Base-by-base conservation (phyloP, 2,888 invertebrate species). In the Platycheirus albimanus region DNA sequence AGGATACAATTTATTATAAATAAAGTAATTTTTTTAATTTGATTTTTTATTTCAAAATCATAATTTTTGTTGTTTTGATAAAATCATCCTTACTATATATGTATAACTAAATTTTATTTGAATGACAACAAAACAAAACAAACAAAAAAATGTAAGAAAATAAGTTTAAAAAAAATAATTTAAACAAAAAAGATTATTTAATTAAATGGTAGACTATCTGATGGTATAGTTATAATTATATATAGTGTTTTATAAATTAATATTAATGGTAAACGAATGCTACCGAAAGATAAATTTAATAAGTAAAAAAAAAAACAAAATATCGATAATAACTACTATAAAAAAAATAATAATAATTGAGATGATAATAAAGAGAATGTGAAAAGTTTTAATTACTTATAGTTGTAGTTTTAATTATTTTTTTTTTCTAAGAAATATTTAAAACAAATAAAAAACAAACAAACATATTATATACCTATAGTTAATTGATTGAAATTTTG, bases 231-330 rank as follows among this genome's bases (percentile, higher is more conserved):
- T 72, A 67, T 41, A 58, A 58, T 41, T 77, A 69, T 30, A 64
- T 78, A 83, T 83, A 78, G 74, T 78, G 72, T 83, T 83, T 83
- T 83, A 78, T 83, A 83, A 78, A 78, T 83, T 78, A 77, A 78
- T 78, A 78, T 69, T 78, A 78, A 64, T 69, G 49, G 58, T 52
- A 69, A 76, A 71, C 36, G 58, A 61, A 54, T 52, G 52, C 61
- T 69, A 69, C 69, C 52, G 69, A 69, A 76, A 61, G 5, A 61
- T 45, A 61, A 61, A 17, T 45, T 13, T 28, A 51, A 66, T 56
- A 66, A 54, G n/a, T 52, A 54, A 61, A 58, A 67, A 49, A 19
- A 13, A 64, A 56, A 61, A 43, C 24, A 51, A 64, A 66, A 74
- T 58, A 47, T 52, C 66, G 45, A 81, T 81, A 81, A 81, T 67